phyloP scores from a whole-genome alignment of 2,888 invertebrate genomes.

The Malthinus seriepunctatus region DNA sequence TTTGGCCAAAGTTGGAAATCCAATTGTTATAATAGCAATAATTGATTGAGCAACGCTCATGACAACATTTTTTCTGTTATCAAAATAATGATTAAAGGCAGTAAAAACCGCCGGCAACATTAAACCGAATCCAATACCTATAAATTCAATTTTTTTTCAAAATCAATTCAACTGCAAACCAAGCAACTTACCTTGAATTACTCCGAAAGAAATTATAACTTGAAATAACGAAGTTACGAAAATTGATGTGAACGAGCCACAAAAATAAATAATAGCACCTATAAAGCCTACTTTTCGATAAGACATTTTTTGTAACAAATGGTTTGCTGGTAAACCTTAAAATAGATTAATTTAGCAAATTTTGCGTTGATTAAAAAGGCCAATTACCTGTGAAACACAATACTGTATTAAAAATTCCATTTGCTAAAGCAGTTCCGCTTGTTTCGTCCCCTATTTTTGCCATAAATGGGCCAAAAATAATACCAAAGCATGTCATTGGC shows the following conservation, averaged over 20 bases:
- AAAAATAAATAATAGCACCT: conserved; percentile 65
- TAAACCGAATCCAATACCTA: conserved; percentile 74
- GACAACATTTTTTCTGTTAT: conserved; percentile 69
- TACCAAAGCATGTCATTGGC: conserved; percentile 70
- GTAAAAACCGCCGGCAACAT: conserved; percentile 74
- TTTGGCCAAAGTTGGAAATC: conserved; percentile 68
- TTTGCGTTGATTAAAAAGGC: not conserved
- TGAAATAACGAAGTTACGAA: conserved; percentile 67
- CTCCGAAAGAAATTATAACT: conserved; percentile 66
- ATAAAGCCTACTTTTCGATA: conserved; percentile 68
- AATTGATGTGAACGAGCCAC: conserved; percentile 65
- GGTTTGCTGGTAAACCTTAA: conserved; percentile 70
- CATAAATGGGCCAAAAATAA: conserved; percentile 72
- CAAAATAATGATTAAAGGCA: conserved; percentile 75
- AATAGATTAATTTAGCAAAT: conserved; percentile 26
- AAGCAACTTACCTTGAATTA: conserved; percentile 61
- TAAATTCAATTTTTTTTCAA: too few relatives aligned
- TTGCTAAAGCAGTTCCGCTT: conserved; percentile 70
- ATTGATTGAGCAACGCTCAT: conserved; percentile 76
- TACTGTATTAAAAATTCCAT: conserved; percentile 69
- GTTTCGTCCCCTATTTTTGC: conserved; percentile 67
- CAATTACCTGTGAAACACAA: conserved; percentile 64
- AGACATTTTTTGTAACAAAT: conserved; percentile 66
- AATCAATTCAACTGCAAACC: too few relatives aligned
- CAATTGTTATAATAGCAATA: conserved; percentile 69